Percentiles rank a stretch among this genome's conserved stretches.
These are phyloP conservation scores for Autographa gamma DNA, from an alignment of 2,888 invertebrate species.

Conservation along the genomic window DNA sequence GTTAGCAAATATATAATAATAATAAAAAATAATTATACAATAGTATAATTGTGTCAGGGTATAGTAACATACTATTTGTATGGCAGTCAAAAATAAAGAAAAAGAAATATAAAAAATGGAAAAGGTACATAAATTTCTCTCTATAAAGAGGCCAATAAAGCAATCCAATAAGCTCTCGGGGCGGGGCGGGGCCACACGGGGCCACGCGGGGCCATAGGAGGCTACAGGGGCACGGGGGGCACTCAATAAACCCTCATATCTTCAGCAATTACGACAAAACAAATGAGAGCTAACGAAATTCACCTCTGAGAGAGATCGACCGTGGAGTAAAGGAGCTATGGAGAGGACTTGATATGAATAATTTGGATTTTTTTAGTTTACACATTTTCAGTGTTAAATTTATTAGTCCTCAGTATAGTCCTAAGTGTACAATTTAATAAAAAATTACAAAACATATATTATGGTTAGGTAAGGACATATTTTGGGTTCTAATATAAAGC, in stretches of 20 bases:
- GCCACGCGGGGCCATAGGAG: conserved; percentile 47
- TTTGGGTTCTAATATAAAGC: no score
- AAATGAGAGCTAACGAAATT: conserved; percentile 87
- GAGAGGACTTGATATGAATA: conserved; percentile 56
- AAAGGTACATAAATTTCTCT: conserved; percentile 76
- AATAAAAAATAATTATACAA: no score
- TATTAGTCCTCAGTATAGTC: no score
- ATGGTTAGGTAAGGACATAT: no score
- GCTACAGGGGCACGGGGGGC: conserved; percentile 28
- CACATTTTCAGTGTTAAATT: no score
- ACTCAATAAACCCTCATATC: conserved; percentile 81
- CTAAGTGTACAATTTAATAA: no score
- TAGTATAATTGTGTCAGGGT: no score
- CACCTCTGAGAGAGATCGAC: conserved; percentile 80
- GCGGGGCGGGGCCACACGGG: conserved; percentile 53
- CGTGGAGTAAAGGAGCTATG: conserved; percentile 52
- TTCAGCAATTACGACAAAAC: conserved; percentile 86
- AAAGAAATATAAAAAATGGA: no score
- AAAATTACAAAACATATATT: no score
- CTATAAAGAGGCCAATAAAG: conserved; percentile 76
- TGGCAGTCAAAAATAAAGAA: no score
- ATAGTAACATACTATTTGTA: no score
- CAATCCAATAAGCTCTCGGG: conserved; percentile 79
- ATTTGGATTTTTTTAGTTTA: background rate
- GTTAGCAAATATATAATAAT: no score